Evolutionary conservation across 2,797 vertebrate species (phyloP).

Genomic region (Esox masquinongy): DNA sequence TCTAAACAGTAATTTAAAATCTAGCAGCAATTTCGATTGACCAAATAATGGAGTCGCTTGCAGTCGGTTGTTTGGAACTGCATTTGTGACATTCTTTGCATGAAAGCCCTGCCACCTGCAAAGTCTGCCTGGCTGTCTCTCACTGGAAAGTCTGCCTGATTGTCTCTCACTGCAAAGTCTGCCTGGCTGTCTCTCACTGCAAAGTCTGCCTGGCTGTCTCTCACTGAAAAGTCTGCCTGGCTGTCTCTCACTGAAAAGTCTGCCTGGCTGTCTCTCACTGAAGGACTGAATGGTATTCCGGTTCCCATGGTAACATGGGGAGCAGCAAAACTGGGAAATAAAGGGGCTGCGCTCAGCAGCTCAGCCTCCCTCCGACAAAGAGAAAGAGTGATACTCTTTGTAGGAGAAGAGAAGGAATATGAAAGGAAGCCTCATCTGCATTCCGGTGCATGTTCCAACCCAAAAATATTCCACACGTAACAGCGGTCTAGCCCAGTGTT

Average conservation of each 20-base stretch:
- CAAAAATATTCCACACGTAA: conserved; percentile 70
- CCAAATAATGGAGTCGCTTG: conserved; percentile 1
- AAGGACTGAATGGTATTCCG: conserved; percentile 68
- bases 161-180: conserved; percentile 72
- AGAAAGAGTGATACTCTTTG: conserved; percentile 59
- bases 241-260: conserved; percentile 73
- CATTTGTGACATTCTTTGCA: conserved; percentile 45
- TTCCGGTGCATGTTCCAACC: conserved; percentile 67
- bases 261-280: conserved; percentile 44
- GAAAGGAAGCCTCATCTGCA: conserved; percentile 76
- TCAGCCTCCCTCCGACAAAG: conserved; percentile 40
- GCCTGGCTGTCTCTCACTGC: conserved; percentile 70
- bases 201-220: conserved; percentile 61
- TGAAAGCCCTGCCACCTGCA: conserved; percentile 67
- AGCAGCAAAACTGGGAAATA: conserved; percentile 64
- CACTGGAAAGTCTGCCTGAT: conserved; percentile 55
- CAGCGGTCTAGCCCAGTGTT: conserved; percentile 51
- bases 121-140: conserved; percentile 53
- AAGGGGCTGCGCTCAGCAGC: conserved; percentile 62
- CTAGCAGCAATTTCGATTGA: background rate
- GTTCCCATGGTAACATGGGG: conserved; percentile 76
- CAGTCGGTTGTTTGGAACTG: conserved; percentile 36
- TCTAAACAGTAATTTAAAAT: background rate
- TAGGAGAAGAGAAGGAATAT: conserved; percentile 47
- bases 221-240: conserved; percentile 68